Evolutionary conservation across 2,797 vertebrate genomes (phyloP).

Genomic region (Diglossa cyanea): DNA sequence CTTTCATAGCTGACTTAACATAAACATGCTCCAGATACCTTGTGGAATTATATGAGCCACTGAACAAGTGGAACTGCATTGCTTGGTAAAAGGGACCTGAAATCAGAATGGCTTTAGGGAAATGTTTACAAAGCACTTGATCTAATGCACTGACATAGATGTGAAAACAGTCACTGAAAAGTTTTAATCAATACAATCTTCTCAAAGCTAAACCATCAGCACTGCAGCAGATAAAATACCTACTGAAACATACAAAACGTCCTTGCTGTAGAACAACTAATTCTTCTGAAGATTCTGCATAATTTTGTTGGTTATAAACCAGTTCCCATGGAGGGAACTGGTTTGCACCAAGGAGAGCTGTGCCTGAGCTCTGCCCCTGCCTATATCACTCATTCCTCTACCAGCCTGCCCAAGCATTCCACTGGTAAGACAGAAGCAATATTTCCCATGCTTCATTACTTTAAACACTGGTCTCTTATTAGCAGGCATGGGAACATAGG

Average conservation of each 20-base stretch:
- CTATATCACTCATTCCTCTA: background rate
- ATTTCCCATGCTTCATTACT: background rate
- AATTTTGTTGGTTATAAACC: background rate
- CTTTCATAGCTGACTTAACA: conserved; percentile 23
- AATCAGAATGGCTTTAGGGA: conserved; percentile 5
- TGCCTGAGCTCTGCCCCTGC: background rate
- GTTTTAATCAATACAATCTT: background rate
- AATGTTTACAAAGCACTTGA: background rate
- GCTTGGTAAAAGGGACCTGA: conserved; percentile 7
- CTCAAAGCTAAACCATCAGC: background rate
- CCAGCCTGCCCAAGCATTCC: background rate
- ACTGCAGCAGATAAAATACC: background rate
- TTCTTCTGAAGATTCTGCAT: background rate
- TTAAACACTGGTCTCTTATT: background rate
- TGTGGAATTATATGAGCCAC: conserved; percentile 14
- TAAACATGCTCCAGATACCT: conserved; percentile 45
- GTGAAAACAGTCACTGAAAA: background rate
- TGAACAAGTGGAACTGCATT: conserved; percentile 6
- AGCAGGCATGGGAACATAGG: background rate
- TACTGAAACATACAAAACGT: background rate
- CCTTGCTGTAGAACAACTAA: background rate
- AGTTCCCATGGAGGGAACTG: background rate
- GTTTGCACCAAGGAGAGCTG: background rate
- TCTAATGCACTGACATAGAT: background rate
- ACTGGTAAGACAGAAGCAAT: background rate